Base-by-base conservation (phyloP, 2,797 vertebrate species). In the Astyanax mexicanus region DNA sequence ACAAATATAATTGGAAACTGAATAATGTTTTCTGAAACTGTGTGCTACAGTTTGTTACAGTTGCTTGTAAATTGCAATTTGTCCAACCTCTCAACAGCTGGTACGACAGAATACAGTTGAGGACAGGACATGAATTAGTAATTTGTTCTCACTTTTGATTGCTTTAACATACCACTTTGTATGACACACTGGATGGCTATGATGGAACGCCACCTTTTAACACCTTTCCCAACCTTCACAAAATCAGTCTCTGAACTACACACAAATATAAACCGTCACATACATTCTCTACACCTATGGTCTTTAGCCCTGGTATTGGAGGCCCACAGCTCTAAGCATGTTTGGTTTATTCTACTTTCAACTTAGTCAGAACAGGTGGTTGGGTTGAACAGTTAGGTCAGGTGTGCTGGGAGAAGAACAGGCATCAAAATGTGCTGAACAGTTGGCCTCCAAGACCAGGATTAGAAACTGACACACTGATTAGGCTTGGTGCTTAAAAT, bases 401-500 rank as follows among this genome's bases (percentile, higher is more conserved):
- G n/a, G n/a, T n/a, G n/a, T n/a, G n/a, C n/a, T 32, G 29, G 29
- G 29, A 32, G 2, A 29, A 32, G 29, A 29, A 32, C 32, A 32
- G 32, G 29, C 29, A 32, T n/a, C 2, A 32, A 32, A 32, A 32
- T 32, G 29, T 32, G 29, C 29, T 32, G 29, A 32, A 32, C 29
- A 32, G 3, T 17, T 11, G 58, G 19, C 6, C 17, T 17, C 9
- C 25, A 38, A 64, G 4, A 55, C 40, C 29, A 32, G 29, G 29
- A 5, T 32, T 32, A 2, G 29, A 32, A 29, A 32, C 29, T 29
- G 78, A 82, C 72, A 77, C 65, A 75, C 42, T 19, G 76, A 64
- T 78, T 74, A 61, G 49, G 44, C 72, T 74, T 71, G 73, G 77
- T 82, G 77, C 72, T 82, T 76, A 55, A 77, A 67, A 69, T 60